phyloP scores from a whole-genome alignment of 23 tunicate species.

The Phallusia fumigata region DNA sequence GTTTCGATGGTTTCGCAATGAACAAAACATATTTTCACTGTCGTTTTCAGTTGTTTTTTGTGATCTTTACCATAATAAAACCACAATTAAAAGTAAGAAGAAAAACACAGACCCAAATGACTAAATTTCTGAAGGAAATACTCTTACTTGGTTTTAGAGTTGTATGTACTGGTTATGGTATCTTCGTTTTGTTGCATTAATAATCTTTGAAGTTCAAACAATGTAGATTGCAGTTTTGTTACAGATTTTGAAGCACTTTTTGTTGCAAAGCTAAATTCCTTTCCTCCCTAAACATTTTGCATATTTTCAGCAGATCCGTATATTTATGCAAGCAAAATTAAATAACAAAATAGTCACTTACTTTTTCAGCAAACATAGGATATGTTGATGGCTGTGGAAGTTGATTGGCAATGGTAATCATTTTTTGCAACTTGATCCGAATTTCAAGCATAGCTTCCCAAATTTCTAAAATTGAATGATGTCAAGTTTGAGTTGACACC shows the following conservation, averaged over 20 bases:
- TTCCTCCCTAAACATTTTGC: slow-evolving; percentile 8
- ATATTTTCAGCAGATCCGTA: too few species aligned
- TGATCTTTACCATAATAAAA: background rate
- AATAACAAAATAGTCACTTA: background rate
- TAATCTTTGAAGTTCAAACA: background rate
- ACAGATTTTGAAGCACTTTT: background rate
- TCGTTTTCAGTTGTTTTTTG: too few species aligned
- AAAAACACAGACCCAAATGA: background rate
- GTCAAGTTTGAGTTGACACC: too few species aligned
- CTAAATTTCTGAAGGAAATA: background rate
- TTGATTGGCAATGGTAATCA: slow-evolving; percentile 38
- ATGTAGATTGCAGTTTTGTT: background rate
- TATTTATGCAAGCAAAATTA: background rate
- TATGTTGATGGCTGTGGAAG: slow-evolving; percentile 46
- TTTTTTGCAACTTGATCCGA: slow-evolving; percentile 59
- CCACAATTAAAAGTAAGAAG: background rate
- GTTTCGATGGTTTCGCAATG: slow-evolving; percentile 30
- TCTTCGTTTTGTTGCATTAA: background rate
- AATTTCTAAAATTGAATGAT: slow-evolving; percentile 18
- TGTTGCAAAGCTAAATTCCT: background rate
- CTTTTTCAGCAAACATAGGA: slow-evolving; percentile 17
- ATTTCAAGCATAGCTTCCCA: slow-evolving; percentile 66
- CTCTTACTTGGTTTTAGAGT: background rate
- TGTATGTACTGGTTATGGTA: background rate
- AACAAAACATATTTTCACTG: background rate